Evolutionary conservation across 2,797 vertebrate genomes (phyloP).

Genomic region (Arctocebus calabarensis): DNA sequence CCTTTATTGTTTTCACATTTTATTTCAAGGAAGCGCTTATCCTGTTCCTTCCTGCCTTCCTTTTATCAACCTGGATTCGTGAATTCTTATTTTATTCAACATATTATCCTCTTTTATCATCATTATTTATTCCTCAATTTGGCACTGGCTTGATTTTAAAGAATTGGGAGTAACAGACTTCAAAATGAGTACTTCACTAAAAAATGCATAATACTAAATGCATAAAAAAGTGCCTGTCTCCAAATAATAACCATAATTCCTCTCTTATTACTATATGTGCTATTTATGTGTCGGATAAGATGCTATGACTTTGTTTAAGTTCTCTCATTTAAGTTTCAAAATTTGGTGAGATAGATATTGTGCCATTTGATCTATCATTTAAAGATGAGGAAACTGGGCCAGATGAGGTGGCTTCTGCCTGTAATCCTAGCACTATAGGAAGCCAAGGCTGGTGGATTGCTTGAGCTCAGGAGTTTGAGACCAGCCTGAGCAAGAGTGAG

Average conservation of each 20-base stretch:
- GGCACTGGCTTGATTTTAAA: constrained; percentile 49
- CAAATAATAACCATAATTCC: not conserved
- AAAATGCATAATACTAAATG: not conserved
- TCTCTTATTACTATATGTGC: not conserved
- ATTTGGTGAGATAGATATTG: not conserved
- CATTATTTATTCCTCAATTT: constrained; percentile 38
- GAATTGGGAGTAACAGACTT: not conserved
- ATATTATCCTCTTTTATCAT: not conserved
- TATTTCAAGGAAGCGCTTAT: not conserved
- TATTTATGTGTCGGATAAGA: not conserved
- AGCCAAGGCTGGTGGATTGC: too few relatives aligned
- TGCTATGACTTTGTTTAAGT: not conserved
- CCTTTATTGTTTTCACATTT: constrained; percentile 63
- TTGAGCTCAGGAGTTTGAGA: too few relatives aligned
- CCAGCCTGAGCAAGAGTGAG: too few relatives aligned
- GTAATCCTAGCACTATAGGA: too few relatives aligned
- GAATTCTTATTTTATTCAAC: constrained; percentile 51
- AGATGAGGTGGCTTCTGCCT: too few relatives aligned
- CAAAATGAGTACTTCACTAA: not conserved
- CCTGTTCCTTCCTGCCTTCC: not conserved
- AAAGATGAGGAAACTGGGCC: not conserved
- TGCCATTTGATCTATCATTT: not conserved
- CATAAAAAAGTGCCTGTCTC: not conserved
- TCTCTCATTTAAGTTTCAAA: constrained; percentile 7
- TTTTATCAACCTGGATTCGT: not conserved